Evolutionary conservation across 1,140 invertebrate genomes (phyloP), one percentile per base, ranked within the genome.

Genomic region (Brachionus calyciflorus): DNA sequence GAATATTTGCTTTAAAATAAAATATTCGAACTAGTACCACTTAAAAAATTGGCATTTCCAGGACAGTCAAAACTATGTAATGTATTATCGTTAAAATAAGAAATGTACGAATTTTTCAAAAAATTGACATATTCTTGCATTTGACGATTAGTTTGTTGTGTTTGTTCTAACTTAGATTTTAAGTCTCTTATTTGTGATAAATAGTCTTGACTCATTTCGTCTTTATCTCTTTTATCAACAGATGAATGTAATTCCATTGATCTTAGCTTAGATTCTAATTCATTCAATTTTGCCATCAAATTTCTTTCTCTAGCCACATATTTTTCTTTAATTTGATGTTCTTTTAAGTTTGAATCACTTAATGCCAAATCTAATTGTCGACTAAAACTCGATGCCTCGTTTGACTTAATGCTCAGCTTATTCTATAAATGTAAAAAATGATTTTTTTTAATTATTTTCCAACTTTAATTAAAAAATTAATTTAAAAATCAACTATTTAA

Each of bases 61-160:
- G 24, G n/a, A 51, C 37, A 28, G 3, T 73, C 69, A 51, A 73
- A 73, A 17, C 46, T 73, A 2, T 73, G 73, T 21, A 55, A 26
- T 57, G 49, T 33, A 10, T 28, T 48, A 60, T 76, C 73, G 48
- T 76, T 76, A 12, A 76, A 76, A 12, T 55, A 55, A 17, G 49
- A 10, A 2, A 55, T 55, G 33, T 76, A 76, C 6, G 73, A 55
- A 46, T 44, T 76, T 60, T 76, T 76, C 33, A 76, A 55, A 76
- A 55, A 76, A 19, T 46, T 76, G 21, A 76, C 55, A 60, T 76
- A 76, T 33, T 57, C 49, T 41, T 76, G 73, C 51, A 76, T 76
- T 40, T 55, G 49, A 19, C 40, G 24, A 41, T 76, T 76, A 30
- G 37, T 41, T 26, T 41, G 37, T 21, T 55, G 49, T 12, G 73